Conservation (phyloP, 1,140 invertebrate species). For the Aleiodes sp. region DNA sequence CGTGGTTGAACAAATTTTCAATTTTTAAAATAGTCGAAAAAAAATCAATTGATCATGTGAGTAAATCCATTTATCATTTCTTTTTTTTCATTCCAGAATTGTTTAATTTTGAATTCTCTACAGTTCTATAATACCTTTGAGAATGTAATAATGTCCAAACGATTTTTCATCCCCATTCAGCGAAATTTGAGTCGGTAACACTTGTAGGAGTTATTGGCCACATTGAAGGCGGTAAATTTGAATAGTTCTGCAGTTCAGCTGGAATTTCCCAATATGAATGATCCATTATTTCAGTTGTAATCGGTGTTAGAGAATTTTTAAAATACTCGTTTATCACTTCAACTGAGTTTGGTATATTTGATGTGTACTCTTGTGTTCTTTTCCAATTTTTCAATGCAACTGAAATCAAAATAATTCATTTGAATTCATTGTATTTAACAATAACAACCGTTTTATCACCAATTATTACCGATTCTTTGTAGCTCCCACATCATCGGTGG, state of each 20-base stretch:
- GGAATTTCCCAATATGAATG: constrained; percentile 67
- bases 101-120: not conserved
- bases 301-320: constrained; percentile 38
- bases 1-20: too few relatives aligned
- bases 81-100: not conserved
- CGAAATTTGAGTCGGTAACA: constrained; percentile 63
- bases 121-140: not conserved
- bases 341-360: constrained; percentile 41
- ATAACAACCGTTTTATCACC: constrained; percentile 4
- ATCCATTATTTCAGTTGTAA: constrained; percentile 27
- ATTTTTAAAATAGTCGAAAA: too few relatives aligned
- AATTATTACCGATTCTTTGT: constrained; percentile 65
- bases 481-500: constrained; percentile 67
- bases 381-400: constrained; percentile 43
- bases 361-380: not conserved
- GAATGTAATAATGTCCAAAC: not conserved
- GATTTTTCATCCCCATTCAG: constrained; percentile 16
- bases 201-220: constrained; percentile 66
- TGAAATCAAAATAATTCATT: constrained; percentile 36
- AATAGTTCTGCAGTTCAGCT: constrained; percentile 59
- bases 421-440: not conserved
- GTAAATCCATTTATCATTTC: not conserved
- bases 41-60: not conserved
- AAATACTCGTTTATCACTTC: constrained; percentile 53
- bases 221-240: constrained; percentile 70